Conservation (phyloP, 2,888 invertebrate species). For the Alloscopus bannaensis region DNA sequence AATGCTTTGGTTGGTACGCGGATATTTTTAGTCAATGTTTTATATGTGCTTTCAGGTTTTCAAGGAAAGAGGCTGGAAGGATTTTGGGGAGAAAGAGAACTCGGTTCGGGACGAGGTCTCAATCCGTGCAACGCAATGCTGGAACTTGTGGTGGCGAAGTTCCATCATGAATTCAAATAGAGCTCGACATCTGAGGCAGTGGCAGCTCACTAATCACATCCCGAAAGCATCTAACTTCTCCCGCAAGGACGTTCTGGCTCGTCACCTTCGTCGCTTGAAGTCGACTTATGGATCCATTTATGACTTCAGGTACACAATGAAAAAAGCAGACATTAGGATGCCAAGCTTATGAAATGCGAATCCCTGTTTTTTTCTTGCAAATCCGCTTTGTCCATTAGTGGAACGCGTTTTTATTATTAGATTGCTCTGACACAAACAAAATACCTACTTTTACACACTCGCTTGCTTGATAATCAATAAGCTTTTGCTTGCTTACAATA, state of each 20-base stretch:
- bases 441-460: too few relatives aligned
- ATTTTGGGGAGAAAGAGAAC: constrained; percentile 80
- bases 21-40: not conserved
- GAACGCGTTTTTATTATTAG: too few relatives aligned
- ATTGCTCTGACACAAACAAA: too few relatives aligned
- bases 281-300: constrained; percentile 88
- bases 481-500: too few relatives aligned
- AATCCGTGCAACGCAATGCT: constrained; percentile 74
- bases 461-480: too few relatives aligned
- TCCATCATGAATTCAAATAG: constrained; percentile 84
- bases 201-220: constrained; percentile 90
- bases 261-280: constrained; percentile 87
- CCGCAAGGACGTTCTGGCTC: constrained; percentile 86
- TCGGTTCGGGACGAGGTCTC: constrained; percentile 76
- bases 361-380: too few relatives aligned
- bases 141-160: constrained; percentile 92
- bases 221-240: constrained; percentile 90
- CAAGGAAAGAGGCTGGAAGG: constrained; percentile 87
- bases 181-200: constrained; percentile 82
- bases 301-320: constrained; percentile 90
- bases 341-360: too few relatives aligned
- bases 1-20: too few relatives aligned
- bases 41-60: constrained; percentile 83
- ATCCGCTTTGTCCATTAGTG: too few relatives aligned
- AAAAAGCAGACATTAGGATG: constrained; percentile 58